These are phyloP conservation scores for Crax fasciolata DNA, from an alignment of 2,797 vertebrate species.

Conservation along the genomic window DNA sequence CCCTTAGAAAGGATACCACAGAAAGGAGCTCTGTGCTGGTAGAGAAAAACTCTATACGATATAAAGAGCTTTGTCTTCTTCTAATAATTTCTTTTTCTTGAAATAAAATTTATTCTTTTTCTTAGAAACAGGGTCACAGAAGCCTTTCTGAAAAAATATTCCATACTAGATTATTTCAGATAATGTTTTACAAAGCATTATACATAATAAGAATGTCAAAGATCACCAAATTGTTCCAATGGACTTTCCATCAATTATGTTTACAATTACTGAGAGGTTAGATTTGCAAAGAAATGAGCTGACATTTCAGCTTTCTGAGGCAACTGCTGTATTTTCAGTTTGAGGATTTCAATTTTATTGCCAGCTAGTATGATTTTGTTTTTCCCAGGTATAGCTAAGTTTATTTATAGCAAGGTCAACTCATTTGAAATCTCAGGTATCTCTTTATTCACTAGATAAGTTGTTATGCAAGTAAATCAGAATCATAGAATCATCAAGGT, in stretches of 20 bases:
- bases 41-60: background rate
- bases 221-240: conserved; percentile 35
- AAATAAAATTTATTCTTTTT: background rate
- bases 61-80: background rate
- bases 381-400: conserved; percentile 12
- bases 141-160: background rate
- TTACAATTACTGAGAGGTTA: conserved; percentile 49
- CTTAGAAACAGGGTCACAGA: background rate
- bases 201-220: conserved; percentile 39
- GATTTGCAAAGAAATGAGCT: conserved; percentile 43
- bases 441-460: conserved; percentile 51
- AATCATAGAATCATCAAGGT: too few relatives aligned
- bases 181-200: conserved; percentile 23
- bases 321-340: conserved; percentile 23
- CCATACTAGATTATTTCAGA: conserved; percentile 14
- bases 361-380: conserved; percentile 24
- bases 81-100: background rate
- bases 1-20: background rate
- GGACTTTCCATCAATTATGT: conserved; percentile 41
- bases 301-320: conserved; percentile 31
- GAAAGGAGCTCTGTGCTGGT: background rate
- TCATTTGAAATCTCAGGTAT: conserved; percentile 16
- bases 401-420: conserved; percentile 48
- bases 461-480: background rate
- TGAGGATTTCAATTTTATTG: conserved; percentile 23